A percentile compares a stretch with the other conserved stretches of the same genome.
phyloP scores from a whole-genome alignment of 2,888 invertebrate species.

The Tipula confusa region DNA sequence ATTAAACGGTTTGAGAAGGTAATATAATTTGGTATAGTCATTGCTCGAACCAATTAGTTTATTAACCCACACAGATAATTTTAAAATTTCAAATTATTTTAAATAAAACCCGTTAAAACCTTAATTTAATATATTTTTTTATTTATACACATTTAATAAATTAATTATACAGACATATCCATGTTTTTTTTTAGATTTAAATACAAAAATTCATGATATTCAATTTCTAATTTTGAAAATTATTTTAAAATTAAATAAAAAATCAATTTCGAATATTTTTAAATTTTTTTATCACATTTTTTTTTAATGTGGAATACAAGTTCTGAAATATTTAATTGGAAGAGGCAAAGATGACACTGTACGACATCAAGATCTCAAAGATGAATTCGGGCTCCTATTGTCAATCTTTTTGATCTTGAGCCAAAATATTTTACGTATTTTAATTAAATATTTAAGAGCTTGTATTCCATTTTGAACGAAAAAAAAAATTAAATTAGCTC shows the following conservation, averaged over 20 bases:
- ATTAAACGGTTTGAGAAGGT: too few species aligned
- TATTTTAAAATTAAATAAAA: not conserved
- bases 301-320: not conserved
- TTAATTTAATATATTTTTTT: not conserved
- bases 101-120: too few species aligned
- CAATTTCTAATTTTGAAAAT: not conserved
- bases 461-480: not conserved
- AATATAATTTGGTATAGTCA: too few species aligned
- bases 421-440: not conserved
- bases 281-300: not conserved
- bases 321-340: not conserved
- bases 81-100: too few species aligned
- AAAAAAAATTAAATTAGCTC: not conserved
- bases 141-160: not conserved
- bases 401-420: not conserved
- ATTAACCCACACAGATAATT: too few species aligned
- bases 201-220: not conserved
- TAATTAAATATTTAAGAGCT: not conserved
- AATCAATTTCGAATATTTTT: not conserved
- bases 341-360: not conserved
- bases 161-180: not conserved
- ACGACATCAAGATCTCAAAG: not conserved
- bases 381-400: not conserved
- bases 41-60: too few species aligned
- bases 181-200: not conserved